These are phyloP conservation scores for Barbus barbus DNA, from an alignment of 2,113 vertebrate genomes.

Conservation along the genomic window DNA sequence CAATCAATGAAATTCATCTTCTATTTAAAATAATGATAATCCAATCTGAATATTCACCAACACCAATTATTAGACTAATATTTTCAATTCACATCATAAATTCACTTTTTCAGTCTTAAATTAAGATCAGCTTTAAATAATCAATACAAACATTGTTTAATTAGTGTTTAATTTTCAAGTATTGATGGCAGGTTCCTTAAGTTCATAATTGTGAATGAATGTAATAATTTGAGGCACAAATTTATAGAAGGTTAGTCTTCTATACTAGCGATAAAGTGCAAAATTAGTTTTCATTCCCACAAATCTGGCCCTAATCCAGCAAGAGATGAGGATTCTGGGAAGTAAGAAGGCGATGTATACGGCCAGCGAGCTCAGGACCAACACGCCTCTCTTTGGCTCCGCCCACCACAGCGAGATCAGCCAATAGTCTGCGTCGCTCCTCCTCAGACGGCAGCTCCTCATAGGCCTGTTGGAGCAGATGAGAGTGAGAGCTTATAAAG, in stretches of 20 bases:
- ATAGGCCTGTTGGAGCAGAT: conserved; percentile 69
- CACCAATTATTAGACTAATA: neutral
- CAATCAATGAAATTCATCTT: too few species aligned
- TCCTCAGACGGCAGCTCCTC: conserved; percentile 62
- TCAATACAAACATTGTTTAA: neutral
- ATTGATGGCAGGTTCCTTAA: too few species aligned
- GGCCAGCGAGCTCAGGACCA: conserved; percentile 75
- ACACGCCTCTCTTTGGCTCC: conserved; percentile 63
- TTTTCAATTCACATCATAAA: too few species aligned
- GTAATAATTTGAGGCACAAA: neutral
- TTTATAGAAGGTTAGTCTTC: neutral
- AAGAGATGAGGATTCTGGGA: conserved; percentile 74
- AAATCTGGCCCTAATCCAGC: conserved; percentile 68
- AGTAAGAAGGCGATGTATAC: conserved; percentile 74
- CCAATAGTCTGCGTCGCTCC: conserved; percentile 71
- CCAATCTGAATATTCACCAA: neutral
- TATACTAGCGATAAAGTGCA: neutral
- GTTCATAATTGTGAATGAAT: neutral
- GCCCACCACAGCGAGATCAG: conserved; percentile 65
- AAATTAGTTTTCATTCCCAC: neutral
- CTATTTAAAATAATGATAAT: neutral
- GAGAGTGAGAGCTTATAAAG: neutral
- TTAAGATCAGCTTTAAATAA: neutral
- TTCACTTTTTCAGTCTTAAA: neutral
- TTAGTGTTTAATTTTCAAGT: neutral